Evolutionary conservation across 2,113 vertebrate genomes (phyloP).

Genomic region (human): GRCh38 chr3:85315501-85316000

Average conservation of each 20-base stretch:
- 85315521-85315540: neutral
- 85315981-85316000: neutral
- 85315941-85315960: neutral
- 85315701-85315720: neutral
- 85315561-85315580: neutral
- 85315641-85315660: neutral
- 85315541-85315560: neutral
- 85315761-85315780: slow-evolving; percentile 10
- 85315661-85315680: neutral
- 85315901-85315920: too few species aligned
- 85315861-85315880: neutral
- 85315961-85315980: neutral
- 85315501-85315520: neutral
- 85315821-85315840: neutral
- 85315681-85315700: neutral
- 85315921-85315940: neutral
- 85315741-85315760: neutral
- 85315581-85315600: neutral
- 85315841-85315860: neutral
- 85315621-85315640: neutral
- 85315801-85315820: neutral
- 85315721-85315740: neutral
- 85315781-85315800: neutral
- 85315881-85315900: too few species aligned
- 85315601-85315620: neutral